A percentile compares a stretch with the other conserved stretches of the same genome.
These are phyloP conservation scores for Phaonia tiefii DNA, from an alignment of 2,888 invertebrate species.

Conservation along the genomic window DNA sequence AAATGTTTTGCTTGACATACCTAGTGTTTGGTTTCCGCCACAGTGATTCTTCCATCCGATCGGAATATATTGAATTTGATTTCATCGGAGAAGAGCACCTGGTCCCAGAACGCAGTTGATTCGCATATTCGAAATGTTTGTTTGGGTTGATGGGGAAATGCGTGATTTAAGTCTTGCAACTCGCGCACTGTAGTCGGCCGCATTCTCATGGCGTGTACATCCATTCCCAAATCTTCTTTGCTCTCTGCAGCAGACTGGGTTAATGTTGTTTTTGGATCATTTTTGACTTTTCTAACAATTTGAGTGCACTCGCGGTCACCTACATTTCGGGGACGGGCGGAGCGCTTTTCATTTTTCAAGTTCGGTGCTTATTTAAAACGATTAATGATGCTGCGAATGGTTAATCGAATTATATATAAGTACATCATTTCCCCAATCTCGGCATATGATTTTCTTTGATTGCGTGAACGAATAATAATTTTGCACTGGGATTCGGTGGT, in stretches of 20 bases:
- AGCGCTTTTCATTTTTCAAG: slow-evolving; percentile 21
- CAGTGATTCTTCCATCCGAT: too few species aligned
- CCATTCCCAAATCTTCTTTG: slow-evolving; percentile 32
- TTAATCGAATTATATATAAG: slow-evolving; percentile 30
- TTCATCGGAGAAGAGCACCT: slow-evolving; percentile 13
- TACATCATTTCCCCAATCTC: slow-evolving; percentile 34
- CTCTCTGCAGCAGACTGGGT: slow-evolving; percentile 15
- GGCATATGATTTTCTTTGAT: slow-evolving; percentile 38
- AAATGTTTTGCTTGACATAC: too few species aligned
- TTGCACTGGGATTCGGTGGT: slow-evolving; percentile 27
- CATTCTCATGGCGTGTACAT: slow-evolving; percentile 30
- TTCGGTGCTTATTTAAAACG: slow-evolving; percentile 30
- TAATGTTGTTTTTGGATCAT: too few species aligned
- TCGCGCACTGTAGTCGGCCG: slow-evolving; percentile 20
- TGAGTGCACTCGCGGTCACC: slow-evolving; percentile 17
- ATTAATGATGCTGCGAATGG: too few species aligned
- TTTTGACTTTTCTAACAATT: slow-evolving; percentile 24
- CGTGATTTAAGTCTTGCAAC: slow-evolving; percentile 26
- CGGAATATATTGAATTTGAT: too few species aligned
- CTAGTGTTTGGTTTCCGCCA: too few species aligned
- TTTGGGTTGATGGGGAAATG: slow-evolving; percentile 3
- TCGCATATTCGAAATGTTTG: neutral
- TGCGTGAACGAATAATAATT: slow-evolving; percentile 33
- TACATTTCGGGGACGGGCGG: slow-evolving; percentile 27
- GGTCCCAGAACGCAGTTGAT: neutral